A percentile compares a stretch with the other conserved stretches of the same genome.
Conservation (phyloP, 1,140 invertebrate species). For the Palaemon carinicauda region DNA sequence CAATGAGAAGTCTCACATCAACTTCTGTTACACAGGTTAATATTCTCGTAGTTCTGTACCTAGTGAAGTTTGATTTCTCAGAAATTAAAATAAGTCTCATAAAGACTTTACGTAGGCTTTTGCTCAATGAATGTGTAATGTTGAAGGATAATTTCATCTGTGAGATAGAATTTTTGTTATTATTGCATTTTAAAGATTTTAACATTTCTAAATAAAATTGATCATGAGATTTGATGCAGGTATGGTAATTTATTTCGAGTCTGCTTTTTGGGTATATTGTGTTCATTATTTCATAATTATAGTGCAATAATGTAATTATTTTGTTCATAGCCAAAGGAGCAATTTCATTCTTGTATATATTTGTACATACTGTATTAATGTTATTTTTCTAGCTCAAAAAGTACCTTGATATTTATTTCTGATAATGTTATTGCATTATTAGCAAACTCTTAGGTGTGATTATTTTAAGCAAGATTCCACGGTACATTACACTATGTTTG, state of each 20-base stretch:
- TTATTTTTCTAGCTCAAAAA: conserved; percentile 38
- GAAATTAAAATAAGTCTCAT: too few species aligned
- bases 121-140: too few species aligned
- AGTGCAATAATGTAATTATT: conserved; percentile 33
- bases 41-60: too few species aligned
- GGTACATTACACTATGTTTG: not conserved
- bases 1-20: too few species aligned
- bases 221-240: not conserved
- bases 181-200: too few species aligned
- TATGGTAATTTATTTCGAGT: not conserved
- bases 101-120: too few species aligned
- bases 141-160: too few species aligned
- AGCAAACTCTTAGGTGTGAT: not conserved
- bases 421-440: not conserved
- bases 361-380: conserved; percentile 32
- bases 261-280: not conserved
- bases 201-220: not conserved
- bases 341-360: conserved; percentile 14
- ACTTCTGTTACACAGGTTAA: too few species aligned
- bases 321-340: conserved; percentile 34
- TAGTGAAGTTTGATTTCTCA: too few species aligned
- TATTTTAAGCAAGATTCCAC: not conserved
- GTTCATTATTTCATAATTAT: conserved; percentile 9
- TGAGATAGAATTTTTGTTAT: too few species aligned
- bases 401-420: conserved; percentile 43